Percentiles rank a stretch among this genome's conserved stretches.
Conservation (phyloP, 2,888 invertebrate genomes). For the Rugalucina vietnamica region DNA sequence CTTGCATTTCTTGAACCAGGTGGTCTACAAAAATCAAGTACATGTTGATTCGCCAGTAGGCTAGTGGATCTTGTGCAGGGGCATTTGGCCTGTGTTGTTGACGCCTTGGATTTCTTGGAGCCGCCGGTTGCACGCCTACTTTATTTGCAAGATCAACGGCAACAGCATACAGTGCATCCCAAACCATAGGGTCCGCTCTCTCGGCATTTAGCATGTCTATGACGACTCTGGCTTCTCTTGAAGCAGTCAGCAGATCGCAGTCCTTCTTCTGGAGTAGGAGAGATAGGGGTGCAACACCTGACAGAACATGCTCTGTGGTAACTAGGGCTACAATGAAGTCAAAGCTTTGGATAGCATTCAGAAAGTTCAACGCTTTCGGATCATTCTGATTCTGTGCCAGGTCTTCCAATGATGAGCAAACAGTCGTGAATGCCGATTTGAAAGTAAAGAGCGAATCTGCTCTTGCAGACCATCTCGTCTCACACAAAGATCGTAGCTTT, state of each 20-base stretch:
- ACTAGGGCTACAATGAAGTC: conserved; percentile 34
- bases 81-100: conserved; percentile 31
- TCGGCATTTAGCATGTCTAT: not conserved
- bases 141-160: conserved; percentile 28
- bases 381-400: conserved; percentile 9
- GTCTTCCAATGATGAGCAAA: conserved; percentile 17
- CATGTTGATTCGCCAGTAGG: conserved; percentile 26
- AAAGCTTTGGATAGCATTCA: conserved; percentile 28
- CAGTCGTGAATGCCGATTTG: conserved; percentile 2
- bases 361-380: conserved; percentile 20
- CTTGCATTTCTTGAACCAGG: conserved; percentile 31
- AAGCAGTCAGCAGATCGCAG: not conserved
- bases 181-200: not conserved
- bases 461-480: too few relatives aligned
- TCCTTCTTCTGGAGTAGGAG: not conserved
- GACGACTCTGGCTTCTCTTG: not conserved
- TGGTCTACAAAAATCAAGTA: conserved; percentile 34
- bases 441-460: too few relatives aligned
- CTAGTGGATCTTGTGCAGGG: conserved; percentile 16
- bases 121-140: conserved; percentile 5
- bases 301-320: conserved; percentile 23
- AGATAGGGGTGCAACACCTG: not conserved
- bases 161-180: conserved; percentile 27
- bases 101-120: conserved; percentile 2
- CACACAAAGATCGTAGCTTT: too few relatives aligned